Base-by-base conservation (phyloP, 2,888 invertebrate species). In the Pristionchus fissidentatus region DNA sequence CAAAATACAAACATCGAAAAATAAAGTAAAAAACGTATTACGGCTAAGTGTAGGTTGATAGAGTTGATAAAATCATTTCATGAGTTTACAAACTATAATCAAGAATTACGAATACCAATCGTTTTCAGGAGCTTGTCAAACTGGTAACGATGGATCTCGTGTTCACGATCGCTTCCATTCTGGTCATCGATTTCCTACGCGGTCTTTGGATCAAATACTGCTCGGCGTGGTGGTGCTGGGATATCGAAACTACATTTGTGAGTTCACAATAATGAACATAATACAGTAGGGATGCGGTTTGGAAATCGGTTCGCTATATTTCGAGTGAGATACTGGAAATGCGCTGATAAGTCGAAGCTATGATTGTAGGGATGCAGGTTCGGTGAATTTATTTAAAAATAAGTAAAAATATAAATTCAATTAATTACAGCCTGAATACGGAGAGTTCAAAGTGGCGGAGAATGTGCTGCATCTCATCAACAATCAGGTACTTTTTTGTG, bases 391-490 rank as follows among this genome's bases (percentile, higher is more conserved):
- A n/a, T 22, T 15, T 52, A 15, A n/a, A 13, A 52, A 52, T 52
- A n/a, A 26, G 26, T 22, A 83, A 83, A 43, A 55, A 57, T 7
- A 78, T 29, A n/a, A 41, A 66, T 35, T 43, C 35, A 49, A 4
- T 35, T 10, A 26, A 62, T 62, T 4, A 43, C 87, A 93, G 94
- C 98, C 98, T 0, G 95, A 97, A 93, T 98, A 98, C 91, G 97
- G 97, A 0, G 97, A 98, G 93, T 98, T 98, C 93, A 97, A 98
- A 94, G 97, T 98, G 87, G 98, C 98, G 1, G 98, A 98, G 93
- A 98, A 98, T 93, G 97, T 98, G 91, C 94, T 98, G 75, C 97
- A 97, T 93, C 94, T 98, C 82, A 97, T 98, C 55, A 96, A 97
- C 92, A 98, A 98, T 93, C 98, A 98, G 41, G 70, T 43, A 41